Evolutionary conservation across 2,888 invertebrate species (phyloP).

Genomic region (Tinea pellionella): DNA sequence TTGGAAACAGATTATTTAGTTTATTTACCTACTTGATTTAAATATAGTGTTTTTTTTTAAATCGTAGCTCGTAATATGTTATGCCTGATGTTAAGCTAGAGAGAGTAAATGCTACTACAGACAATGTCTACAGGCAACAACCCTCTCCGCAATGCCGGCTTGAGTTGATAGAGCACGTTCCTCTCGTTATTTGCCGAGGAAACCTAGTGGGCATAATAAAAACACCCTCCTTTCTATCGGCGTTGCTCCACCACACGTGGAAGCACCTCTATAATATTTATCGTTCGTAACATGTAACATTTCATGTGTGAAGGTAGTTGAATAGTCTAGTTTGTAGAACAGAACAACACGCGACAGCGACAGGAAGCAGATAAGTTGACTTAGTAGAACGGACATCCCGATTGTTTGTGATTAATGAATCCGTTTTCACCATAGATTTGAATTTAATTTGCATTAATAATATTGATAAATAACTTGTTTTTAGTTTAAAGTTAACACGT

Average conservation of each 20-base stretch:
- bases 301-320: slow-evolving; percentile 3
- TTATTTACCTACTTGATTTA: too few relatives aligned
- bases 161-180: too few relatives aligned
- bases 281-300: not conserved
- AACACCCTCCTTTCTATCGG: not conserved
- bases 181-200: too few relatives aligned
- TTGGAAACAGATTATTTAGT: too few relatives aligned
- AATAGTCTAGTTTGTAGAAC: not conserved
- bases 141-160: too few relatives aligned
- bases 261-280: not conserved
- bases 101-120: too few relatives aligned
- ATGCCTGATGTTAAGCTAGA: too few relatives aligned
- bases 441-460: not conserved
- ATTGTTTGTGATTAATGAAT: not conserved
- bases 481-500: not conserved
- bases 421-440: not conserved
- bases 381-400: slow-evolving; percentile 7
- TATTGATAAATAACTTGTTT: not conserved
- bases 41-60: too few relatives aligned
- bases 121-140: too few relatives aligned
- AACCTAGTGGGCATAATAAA: too few relatives aligned
- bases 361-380: slow-evolving; percentile 3
- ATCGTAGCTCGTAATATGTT: too few relatives aligned
- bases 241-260: not conserved
- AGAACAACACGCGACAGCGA: not conserved